Base-by-base conservation (phyloP, 1,140 invertebrate species). In the Schmidtea mediterranea region DNA sequence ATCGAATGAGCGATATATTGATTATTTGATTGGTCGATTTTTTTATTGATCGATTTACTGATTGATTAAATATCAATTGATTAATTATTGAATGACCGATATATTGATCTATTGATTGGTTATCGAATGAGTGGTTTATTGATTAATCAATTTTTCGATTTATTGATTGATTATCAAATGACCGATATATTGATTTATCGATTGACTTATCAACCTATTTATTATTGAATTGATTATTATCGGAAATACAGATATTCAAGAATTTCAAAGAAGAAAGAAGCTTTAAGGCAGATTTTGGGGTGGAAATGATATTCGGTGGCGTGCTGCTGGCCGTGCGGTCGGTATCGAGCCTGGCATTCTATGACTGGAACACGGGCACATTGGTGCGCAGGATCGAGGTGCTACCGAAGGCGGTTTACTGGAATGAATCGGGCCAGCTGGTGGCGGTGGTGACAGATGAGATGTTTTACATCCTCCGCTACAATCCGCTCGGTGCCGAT, bases 221-320 rank as follows among this genome's bases (percentile, higher is more conserved):
- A n/a, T n/a, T n/a, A n/a, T n/a, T n/a, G n/a, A n/a, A n/a, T n/a
- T n/a, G n/a, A n/a, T n/a, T n/a, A n/a, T n/a, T n/a, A n/a, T 77
- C n/a, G n/a, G n/a, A n/a, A n/a, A n/a, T n/a, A 32, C 10, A 32
- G 61, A 76, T 95, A 8, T 95, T 89, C 68, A 90, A 92, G 59
- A 95, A 95, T 60, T 97, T 97, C 63, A 97, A 95, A 61, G 87
- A 95, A 60, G 77, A 79, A 58, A 87, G 87, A 59, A 76, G 76
- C 43, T 86, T 94, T 57, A 90, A 87, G 53, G 82, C 86, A 0
- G 86, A 94, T 58, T 87, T 81, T 69, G 84, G 86, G 50, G 50
- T 62, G 63, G 2, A 53, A 80, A 83, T 77, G 48, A 94, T 98
- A 47, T 92, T 83, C 66, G 90, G 89, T 46, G 92, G 92, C 6